Conservation (phyloP, 1,140 invertebrate species). For the Lanistes nyassanus region DNA sequence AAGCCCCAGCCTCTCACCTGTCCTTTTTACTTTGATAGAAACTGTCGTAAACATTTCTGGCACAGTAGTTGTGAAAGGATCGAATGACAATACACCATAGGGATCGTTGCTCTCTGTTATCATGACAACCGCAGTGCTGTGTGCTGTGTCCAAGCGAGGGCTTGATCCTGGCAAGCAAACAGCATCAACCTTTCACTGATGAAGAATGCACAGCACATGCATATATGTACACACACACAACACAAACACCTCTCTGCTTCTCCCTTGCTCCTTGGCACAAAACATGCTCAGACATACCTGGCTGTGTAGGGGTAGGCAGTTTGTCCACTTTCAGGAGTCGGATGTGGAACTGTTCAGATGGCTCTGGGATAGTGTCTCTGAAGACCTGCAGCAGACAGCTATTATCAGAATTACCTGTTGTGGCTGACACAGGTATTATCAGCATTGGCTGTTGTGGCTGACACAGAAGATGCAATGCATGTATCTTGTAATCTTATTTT, state of each 20-base stretch:
- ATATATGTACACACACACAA: too few relatives aligned
- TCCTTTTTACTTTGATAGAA: constrained; percentile 46
- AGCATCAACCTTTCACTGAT: too few relatives aligned
- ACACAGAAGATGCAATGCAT: too few relatives aligned
- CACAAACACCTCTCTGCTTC: too few relatives aligned
- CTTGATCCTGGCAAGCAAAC: constrained; percentile 40
- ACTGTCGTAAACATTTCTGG: constrained; percentile 42
- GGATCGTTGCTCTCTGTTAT: constrained; percentile 62
- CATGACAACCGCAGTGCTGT: constrained; percentile 40
- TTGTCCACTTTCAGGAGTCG: constrained; percentile 52
- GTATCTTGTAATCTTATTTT: too few relatives aligned
- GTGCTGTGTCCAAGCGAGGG: constrained; percentile 52
- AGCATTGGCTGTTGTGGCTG: too few relatives aligned
- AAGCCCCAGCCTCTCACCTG: constrained; percentile 40
- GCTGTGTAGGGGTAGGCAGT: constrained; percentile 53
- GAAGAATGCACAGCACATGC: too few relatives aligned
- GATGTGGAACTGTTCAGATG: constrained; percentile 56
- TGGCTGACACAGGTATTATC: too few relatives aligned
- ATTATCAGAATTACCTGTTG: too few relatives aligned
- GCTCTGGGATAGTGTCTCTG: constrained; percentile 56
- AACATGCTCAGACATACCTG: constrained; percentile 41
- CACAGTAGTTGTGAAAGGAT: constrained; percentile 29
- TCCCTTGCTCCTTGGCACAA: too few relatives aligned
- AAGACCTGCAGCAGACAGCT: constrained; percentile 39
- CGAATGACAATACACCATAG: constrained; percentile 56